Evolutionary conservation across 2,888 invertebrate genomes (phyloP).

Genomic region (Agrochola litura): DNA sequence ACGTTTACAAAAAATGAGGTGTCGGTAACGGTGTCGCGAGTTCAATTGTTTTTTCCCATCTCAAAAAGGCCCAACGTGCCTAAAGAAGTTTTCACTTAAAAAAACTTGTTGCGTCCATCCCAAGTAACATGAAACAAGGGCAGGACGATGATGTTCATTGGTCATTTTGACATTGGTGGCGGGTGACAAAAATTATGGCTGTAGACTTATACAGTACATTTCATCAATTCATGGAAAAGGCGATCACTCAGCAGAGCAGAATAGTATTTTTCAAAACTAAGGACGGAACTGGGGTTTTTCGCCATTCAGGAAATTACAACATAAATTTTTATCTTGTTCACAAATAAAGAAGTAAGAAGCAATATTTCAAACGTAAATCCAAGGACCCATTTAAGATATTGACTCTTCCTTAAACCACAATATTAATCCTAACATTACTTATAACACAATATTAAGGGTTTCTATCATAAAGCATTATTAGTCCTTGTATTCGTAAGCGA

Average conservation of each 20-base stretch:
- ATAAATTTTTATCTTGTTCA: too few relatives aligned
- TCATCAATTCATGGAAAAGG: too few relatives aligned
- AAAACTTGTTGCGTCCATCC: not conserved
- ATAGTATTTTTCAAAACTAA: too few relatives aligned
- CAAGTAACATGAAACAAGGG: not conserved
- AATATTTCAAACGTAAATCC: conserved; percentile 8
- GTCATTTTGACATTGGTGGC: not conserved
- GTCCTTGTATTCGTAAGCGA: conserved; percentile 65
- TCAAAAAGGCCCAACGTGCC: too few relatives aligned
- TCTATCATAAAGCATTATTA: conserved; percentile 60
- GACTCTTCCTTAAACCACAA: not conserved
- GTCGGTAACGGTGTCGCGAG: too few relatives aligned
- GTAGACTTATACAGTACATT: too few relatives aligned
- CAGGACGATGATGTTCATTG: not conserved
- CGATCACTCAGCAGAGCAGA: too few relatives aligned
- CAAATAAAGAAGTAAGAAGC: not conserved
- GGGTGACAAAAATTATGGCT: not conserved
- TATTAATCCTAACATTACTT: conserved; percentile 29
- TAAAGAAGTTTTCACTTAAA: too few relatives aligned
- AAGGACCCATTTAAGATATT: not conserved
- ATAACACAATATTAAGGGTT: conserved; percentile 27
- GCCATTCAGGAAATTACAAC: not conserved
- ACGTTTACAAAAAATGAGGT: too few relatives aligned
- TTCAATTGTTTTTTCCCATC: too few relatives aligned
- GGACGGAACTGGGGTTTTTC: too few relatives aligned